Evolutionary conservation across 2,113 vertebrate genomes (phyloP).

Genomic region (Mola mola): DNA sequence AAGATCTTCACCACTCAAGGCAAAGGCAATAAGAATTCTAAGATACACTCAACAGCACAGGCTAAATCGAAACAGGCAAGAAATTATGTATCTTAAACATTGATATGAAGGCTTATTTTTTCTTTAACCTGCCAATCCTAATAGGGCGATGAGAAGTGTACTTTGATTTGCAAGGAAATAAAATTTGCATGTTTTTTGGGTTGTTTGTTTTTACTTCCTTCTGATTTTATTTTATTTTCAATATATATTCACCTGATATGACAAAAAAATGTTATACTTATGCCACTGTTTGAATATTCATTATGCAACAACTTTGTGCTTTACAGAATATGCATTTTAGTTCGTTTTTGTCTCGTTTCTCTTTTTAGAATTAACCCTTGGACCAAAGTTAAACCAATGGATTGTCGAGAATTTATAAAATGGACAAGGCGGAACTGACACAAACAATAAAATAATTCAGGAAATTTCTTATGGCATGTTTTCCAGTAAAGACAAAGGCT

Average conservation of each 20-base stretch:
- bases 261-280: no score
- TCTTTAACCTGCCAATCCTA: slow-evolving; percentile 60
- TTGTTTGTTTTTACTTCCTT: no score
- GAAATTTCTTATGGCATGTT: not conserved
- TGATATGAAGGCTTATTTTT: slow-evolving; percentile 59
- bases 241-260: no score
- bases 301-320: no score
- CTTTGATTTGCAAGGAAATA: no score
- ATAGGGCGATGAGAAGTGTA: no score
- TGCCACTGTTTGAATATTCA: no score
- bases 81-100: slow-evolving; percentile 65
- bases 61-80: slow-evolving; percentile 62
- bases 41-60: slow-evolving; percentile 62
- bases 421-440: not conserved
- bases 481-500: not conserved
- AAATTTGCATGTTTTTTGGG: no score
- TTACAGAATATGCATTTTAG: no score
- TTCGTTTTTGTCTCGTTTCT: no score
- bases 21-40: slow-evolving; percentile 47
- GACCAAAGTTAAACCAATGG: not conserved
- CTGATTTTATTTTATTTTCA: no score
- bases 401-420: not conserved
- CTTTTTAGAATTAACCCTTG: not conserved
- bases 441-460: not conserved
- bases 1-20: slow-evolving; percentile 31